phyloP scores from a whole-genome alignment of 2,797 vertebrate species.

The Crenichthys baileyi region DNA sequence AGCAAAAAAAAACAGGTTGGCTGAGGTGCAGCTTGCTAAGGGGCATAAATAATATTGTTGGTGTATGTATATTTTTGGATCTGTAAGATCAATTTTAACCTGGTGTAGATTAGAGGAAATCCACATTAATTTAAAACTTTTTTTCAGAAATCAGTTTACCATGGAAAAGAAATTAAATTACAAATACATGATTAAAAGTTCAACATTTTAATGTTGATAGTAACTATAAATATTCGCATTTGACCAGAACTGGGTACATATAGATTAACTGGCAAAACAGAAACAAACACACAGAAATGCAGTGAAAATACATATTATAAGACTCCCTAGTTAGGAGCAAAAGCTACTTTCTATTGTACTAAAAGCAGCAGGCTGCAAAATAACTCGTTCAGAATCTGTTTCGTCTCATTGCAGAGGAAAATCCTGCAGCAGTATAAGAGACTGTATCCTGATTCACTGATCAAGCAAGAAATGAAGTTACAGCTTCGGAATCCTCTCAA shows the following conservation, averaged over 20 bases:
- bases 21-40: neutral
- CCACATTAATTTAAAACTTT: neutral
- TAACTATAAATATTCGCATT: neutral
- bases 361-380: slow-evolving; percentile 18
- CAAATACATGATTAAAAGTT: neutral
- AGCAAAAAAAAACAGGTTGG: neutral
- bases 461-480: slow-evolving; percentile 56
- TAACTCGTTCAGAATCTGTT: slow-evolving; percentile 19
- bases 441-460: slow-evolving; percentile 38
- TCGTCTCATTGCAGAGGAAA: slow-evolving; percentile 18
- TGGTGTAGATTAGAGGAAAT: neutral
- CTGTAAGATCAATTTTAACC: neutral
- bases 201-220: neutral
- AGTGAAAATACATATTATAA: neutral
- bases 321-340: neutral
- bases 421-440: slow-evolving; percentile 22
- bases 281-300: neutral
- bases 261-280: neutral
- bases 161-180: no score
- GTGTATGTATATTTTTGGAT: neutral
- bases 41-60: neutral
- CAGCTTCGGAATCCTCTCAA: slow-evolving; percentile 35
- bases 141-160: neutral
- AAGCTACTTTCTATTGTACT: neutral
- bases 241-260: neutral